Conservation (phyloP, 2,113 vertebrate genomes). For the Zonotrichia leucophrys region DNA sequence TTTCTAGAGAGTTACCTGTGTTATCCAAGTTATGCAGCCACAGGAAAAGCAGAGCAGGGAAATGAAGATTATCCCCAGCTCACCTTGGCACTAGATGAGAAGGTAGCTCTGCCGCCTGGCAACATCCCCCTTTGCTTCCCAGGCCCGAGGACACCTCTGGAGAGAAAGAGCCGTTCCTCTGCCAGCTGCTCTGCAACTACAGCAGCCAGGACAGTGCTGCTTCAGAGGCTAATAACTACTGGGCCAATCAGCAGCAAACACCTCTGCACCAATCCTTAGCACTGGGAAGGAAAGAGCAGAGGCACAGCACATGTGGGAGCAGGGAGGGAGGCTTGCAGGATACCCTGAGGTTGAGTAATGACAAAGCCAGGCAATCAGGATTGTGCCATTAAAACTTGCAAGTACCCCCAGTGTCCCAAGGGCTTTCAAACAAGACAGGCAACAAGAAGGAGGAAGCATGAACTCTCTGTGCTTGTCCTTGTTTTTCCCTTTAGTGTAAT, state of each 20-base stretch:
- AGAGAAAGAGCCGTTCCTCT: neutral
- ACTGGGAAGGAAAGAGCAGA: neutral
- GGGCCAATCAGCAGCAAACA: neutral
- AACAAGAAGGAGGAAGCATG: neutral
- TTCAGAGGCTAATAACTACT: neutral
- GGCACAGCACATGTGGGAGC: neutral
- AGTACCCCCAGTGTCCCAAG: neutral
- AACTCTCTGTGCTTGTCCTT: neutral
- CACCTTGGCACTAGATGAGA: neutral
- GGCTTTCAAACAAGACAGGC: neutral
- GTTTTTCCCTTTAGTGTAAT: neutral
- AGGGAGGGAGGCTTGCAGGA: neutral
- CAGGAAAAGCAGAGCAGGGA: neutral
- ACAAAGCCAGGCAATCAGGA: neutral
- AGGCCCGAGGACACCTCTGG: neutral
- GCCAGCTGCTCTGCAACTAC: neutral
- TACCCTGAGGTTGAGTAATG: neutral
- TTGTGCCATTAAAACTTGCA: neutral
- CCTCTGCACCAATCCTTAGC: neutral
- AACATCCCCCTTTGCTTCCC: neutral
- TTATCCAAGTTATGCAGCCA: neutral
- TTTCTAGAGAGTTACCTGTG: neutral
- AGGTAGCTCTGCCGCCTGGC: neutral
- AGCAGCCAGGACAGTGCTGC: neutral
- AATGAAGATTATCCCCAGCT: neutral